Evolutionary conservation across 2,888 invertebrate species (phyloP), one percentile per base, ranked within the genome.

Genomic region (Arenicola marina): DNA sequence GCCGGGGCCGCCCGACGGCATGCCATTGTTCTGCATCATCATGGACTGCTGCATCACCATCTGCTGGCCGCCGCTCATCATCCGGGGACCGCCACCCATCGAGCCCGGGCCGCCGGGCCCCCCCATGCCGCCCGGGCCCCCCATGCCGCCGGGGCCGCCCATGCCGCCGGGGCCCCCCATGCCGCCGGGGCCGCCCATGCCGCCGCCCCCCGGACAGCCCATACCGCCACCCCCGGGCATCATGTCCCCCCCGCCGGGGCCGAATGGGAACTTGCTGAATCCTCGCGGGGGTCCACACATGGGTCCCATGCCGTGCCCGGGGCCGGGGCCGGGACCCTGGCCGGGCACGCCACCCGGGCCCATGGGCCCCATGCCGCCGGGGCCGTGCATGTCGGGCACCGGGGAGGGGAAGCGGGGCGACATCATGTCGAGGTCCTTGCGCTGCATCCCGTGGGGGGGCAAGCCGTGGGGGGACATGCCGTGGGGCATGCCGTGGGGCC

Each of bases 291-390:
- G n/a, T n/a, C n/a, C n/a, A n/a, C n/a, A n/a, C n/a, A n/a, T n/a
- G n/a, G 29, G 24, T 32, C 51, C 59, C 3, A 38, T 32, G 1
- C 48, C 51, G 11, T 24, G 21, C 31, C 21, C 34, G 2, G 21
- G 48, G 21, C 59, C 59, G 7, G 59, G 51, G 7, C 24, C 21
- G 88, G 75, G 95, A n/a, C n/a, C n/a, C n/a, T n/a, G n/a, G 7
- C 48, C 48, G 7, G 48, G 48, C 7, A 24, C 18, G 11, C 48
- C 48, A 48, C 24, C 24, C 48, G 24, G 11, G 18, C 48, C 48
- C 48, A 48, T 48, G 15, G 48, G 48, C 93, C 69, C 95, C 86
- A 84, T 92, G 92, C n/a, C 48, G 18, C 7, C 24, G 15, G 48
- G 4, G 21, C 45, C 45, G 21, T 61, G 61, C 61, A 61, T 57